phyloP scores from a whole-genome alignment of 2,888 invertebrate genomes.

The Tenthredo notha region DNA sequence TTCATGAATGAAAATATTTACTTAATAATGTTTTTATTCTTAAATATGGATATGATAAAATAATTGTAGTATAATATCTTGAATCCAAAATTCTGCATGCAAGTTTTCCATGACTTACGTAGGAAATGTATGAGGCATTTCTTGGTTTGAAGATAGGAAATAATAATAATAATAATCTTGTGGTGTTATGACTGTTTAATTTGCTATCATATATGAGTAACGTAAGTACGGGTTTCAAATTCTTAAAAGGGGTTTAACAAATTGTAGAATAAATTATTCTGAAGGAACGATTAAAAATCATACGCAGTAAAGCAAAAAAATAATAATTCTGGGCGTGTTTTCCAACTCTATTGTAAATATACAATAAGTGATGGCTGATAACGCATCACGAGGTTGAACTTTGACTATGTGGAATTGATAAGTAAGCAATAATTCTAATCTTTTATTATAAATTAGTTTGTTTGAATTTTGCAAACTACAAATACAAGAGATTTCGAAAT shows the following conservation, averaged over 20 bases:
- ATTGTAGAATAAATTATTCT: not conserved
- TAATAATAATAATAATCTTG: not conserved
- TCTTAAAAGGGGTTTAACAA: not conserved
- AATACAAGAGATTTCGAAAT: not conserved
- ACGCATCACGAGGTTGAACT: constrained; percentile 42
- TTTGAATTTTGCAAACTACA: not conserved
- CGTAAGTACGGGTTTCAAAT: not conserved
- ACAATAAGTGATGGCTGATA: constrained; percentile 19
- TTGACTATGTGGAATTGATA: constrained; percentile 20
- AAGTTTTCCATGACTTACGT: not conserved
- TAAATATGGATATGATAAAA: not conserved
- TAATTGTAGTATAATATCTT: not conserved
- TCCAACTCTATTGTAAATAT: not conserved
- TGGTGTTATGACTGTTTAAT: not conserved
- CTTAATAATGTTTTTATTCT: not conserved
- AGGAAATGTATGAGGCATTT: constrained; percentile 6
- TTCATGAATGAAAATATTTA: not conserved
- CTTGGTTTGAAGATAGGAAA: not conserved
- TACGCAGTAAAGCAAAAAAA: not conserved
- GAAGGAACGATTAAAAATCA: not conserved
- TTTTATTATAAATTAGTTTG: not conserved
- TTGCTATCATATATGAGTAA: not conserved
- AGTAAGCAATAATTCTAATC: not conserved
- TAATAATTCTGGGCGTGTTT: constrained; percentile 10
- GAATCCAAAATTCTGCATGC: not conserved